Evolutionary conservation across 2,888 invertebrate species (phyloP).

Genomic region (Mythimna pallens): DNA sequence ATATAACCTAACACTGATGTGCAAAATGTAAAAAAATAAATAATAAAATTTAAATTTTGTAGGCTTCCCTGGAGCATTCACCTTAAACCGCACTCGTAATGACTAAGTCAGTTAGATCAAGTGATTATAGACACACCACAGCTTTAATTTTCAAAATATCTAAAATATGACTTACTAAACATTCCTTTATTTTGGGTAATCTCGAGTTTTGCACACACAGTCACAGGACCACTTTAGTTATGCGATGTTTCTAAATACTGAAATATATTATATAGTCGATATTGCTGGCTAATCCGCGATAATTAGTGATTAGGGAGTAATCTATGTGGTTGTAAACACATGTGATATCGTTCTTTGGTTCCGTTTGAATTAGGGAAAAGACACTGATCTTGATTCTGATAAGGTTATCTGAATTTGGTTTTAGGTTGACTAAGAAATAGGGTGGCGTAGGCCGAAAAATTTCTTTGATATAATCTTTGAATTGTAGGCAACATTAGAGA

Average conservation of each 20-base stretch:
- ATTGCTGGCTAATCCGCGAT: slow-evolving; percentile 27
- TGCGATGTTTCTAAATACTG: slow-evolving; percentile 5
- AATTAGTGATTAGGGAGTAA: slow-evolving; percentile 24
- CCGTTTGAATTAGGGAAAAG: slow-evolving; percentile 4
- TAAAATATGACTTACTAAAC: slow-evolving; percentile 39
- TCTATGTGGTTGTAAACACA: slow-evolving; percentile 29
- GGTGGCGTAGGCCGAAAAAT: not conserved
- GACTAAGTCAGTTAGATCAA: too few species aligned
- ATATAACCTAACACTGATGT: too few species aligned
- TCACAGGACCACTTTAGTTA: slow-evolving; percentile 32
- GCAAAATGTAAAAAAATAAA: too few species aligned
- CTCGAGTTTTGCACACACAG: slow-evolving; percentile 42
- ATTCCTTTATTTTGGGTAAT: slow-evolving; percentile 22
- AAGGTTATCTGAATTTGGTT: slow-evolving; percentile 11
- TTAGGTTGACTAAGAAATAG: not conserved
- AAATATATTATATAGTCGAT: slow-evolving; percentile 44
- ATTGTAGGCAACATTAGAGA: too few species aligned
- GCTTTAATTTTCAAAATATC: not conserved
- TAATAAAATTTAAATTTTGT: too few species aligned
- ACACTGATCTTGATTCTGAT: slow-evolving; percentile 7
- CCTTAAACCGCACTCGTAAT: too few species aligned
- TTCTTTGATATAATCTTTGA: too few species aligned
- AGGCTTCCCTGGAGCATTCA: too few species aligned
- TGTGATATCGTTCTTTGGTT: slow-evolving; percentile 19
- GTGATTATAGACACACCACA: too few species aligned